Base-by-base conservation (phyloP, 2,888 invertebrate genomes). In the Sesia bembeciformis region DNA sequence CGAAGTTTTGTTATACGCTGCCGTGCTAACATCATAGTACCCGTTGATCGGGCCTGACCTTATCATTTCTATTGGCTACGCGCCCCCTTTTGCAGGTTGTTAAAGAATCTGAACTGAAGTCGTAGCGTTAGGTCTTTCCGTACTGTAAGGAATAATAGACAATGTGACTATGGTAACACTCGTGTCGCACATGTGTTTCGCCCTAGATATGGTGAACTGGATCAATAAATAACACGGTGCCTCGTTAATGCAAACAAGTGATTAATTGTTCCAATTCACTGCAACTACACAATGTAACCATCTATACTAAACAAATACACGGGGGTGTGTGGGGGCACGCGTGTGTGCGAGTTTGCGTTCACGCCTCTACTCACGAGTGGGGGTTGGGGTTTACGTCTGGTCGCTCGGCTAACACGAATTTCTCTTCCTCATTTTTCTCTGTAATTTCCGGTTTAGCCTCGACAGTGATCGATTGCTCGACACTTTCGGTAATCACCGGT, bases 71-170 rank as follows among this genome's bases (percentile, higher is more conserved):
- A 95, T 93, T 95, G 94, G 92, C 95, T 94, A 92, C 95, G 93
- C 90, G 94, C 94, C 84, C 93, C 92, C 93, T 95, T 95, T 93
- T 94, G 95, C 90, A 94, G 92, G 91, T 94, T 94, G 93, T 95
- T 96, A 95, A 96, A 96, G 94, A 96, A 96, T 93, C 96, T 93
- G 95, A 95, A 96, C 93, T 95, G 95, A 91, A 96, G 95, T 92
- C 96, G 95, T 93, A 96, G 94, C 91, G 95, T 95, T 93, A 96
- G 94, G 92, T 96, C 96, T 96, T 96, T 96, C 94, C 96, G 95
- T 95, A 96, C 96, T 96, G 95, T 86, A 92, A 92, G 90, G 90
- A 90, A 91, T 84, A 91, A 85, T 72, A 81, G 66, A 82, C 68
- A 77, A 69, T 74, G 74, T 82, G 78, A 80, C 50, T 50, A 50